Base-by-base conservation (phyloP, 2,888 invertebrate genomes). In the Apamea sordens region DNA sequence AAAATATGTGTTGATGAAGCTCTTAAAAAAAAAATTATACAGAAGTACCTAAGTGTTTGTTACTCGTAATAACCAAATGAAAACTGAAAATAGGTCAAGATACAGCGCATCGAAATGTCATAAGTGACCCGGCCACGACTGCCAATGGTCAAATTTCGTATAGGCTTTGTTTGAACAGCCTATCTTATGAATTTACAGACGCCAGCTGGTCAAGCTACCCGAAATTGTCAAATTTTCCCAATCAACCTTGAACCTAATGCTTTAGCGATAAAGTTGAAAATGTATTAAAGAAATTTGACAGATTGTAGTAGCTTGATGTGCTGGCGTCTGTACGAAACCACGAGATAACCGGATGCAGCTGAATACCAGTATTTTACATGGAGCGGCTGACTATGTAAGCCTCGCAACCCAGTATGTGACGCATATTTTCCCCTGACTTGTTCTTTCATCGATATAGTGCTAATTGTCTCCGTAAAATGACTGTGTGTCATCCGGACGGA, bases 51-150 rank as follows among this genome's bases (percentile, higher is more conserved):
- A 28, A n/a, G 21, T 41, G 28, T 7, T 61, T 28, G 8, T 15
- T 44, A 65, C 36, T 65, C 6, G 10, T 24, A 73, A 28, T 10
- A 64, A 24, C 28, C 21, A 41, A 63, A 63, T 44, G 32, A 44
- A 44, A 15, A 21, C 10, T 47, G 64, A 56, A 77, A 59, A 65
- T 67, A 59, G 28, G 36, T 47, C 79, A 77, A 67, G 78, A 8
- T 47, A 47, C 15, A 47, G n/a, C n/a, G 21, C 77, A 77, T 78
- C 32, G 56, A n/a, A 10, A 53, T 36, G 36, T 77, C 44, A 76
- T 53, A 28, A 56, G 56, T 56, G 79, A 5, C 11, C 47, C 44
- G n/a, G 21, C 15, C 36, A 65, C 21, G n/a, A 8, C 56, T 67
- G 47, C 47, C 47, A 59, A 78, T 59, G 36, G 47, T 47, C 36